Evolutionary conservation across 2,888 invertebrate species (phyloP), one percentile per base, ranked within the genome.

Genomic region (Dicyrtomina minuta): DNA sequence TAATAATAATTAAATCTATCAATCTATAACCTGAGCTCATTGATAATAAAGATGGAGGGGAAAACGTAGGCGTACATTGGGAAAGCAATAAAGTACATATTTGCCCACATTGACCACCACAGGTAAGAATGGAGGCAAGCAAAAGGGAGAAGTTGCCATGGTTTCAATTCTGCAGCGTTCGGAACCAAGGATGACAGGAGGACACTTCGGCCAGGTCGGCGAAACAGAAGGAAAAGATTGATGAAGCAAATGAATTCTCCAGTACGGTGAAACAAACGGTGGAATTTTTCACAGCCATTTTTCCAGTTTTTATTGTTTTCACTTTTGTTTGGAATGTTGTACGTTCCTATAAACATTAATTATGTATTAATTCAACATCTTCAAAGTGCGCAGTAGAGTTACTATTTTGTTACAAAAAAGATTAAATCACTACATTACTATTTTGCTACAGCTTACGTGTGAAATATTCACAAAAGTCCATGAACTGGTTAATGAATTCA

Each of bases 201-300:
- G 13, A 56, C 27, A 4, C 26, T 24, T 26, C 56, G 56, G n/a
- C 12, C 56, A 6, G 56, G 56, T 24, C 56, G 56, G 10, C 56
- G 56, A 24, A 56, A 56, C 2, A 56, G 10, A 1, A 56, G 26
- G 13, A 33, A 4, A 2, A 56, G 12, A 56, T 56, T 56, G 10
- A 56, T 26, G 26, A n/a, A 56, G n/a, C 56, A 26, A 13, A 56
- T 56, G 15, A 56, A n/a, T 2, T 20, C n/a, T 5, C 56, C 56
- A 26, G n/a, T 10, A n/a, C 12, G 8, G 10, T 26, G 2, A 17
- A 56, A 27, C 2, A 33, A 13, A 15, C 17, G 22, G 12, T 56
- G 56, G 27, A 56, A 56, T 56, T 56, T 56, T n/a, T 56, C 56
- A n/a, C 56, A 56, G 17, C 56, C 56, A 13, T 33, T 56, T 13